Evolutionary conservation across 2,888 invertebrate genomes (phyloP), one percentile per base, ranked within the genome.

Genomic region (Phania funesta): DNA sequence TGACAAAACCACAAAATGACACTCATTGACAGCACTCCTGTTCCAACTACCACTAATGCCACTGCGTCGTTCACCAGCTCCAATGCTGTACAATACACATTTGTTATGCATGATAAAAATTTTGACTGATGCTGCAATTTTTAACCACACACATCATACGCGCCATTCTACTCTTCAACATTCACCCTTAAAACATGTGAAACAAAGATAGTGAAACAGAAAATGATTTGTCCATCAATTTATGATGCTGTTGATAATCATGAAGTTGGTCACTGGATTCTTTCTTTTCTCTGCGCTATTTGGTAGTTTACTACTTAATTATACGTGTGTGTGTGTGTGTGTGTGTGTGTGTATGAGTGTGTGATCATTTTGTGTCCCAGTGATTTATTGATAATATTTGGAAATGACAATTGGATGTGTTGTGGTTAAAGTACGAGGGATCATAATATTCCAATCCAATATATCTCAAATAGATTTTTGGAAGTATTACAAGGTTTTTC

Each of bases 341-440:
- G 11, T 81, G 67, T n/a, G 22, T 60, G 38, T 9, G 75, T 38
- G 24, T 29, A 32, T 7, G 13, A 20, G 7, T 71, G 65, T 62
- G 11, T 81, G 67, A 60, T 68, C 68, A 56, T 68, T 68, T 62
- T 62, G 35, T 80, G 83, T 75, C 77, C 71, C 20, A 70, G 74
- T 84, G 83, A 84, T 83, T 83, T 84, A 84, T 84, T 80, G 80
- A 79, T 80, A 78, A 76, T 78, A 78, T 84, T 80, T 84, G 83
- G 46, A 83, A 84, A 77, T 77, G 82, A 82, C 82, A 82, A 70
- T 70, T 65, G 74, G 64, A 62, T 77, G 67, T 60, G 29, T 60
- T 78, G 71, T 35, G 65, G 75, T 48, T 56, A 22, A 46, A 60
- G 52, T 78, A 78, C 58, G 41, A 60, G 78, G 71, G 74, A 80